Percentiles rank a stretch among this genome's conserved stretches.
Conservation (phyloP, 2,113 vertebrate genomes). For the Aphyosemion australe region DNA sequence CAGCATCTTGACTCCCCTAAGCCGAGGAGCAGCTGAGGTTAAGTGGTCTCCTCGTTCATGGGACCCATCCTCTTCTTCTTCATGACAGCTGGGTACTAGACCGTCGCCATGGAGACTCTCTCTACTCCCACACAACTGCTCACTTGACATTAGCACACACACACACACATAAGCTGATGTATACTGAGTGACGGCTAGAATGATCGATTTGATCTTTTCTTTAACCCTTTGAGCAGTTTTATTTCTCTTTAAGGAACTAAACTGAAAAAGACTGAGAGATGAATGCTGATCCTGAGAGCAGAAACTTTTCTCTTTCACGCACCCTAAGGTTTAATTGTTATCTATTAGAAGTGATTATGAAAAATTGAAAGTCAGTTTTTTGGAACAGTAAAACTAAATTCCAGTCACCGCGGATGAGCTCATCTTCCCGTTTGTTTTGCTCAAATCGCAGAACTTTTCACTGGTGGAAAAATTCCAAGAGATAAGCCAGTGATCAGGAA, state of each 20-base stretch:
- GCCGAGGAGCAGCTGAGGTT: constrained; percentile 82
- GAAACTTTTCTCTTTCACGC: constrained; percentile 66
- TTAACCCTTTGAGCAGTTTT: constrained; percentile 5
- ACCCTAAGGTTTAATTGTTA: constrained; percentile 77
- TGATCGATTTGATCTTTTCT: not conserved
- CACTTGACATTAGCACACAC: constrained; percentile 28
- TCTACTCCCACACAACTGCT: constrained; percentile 64
- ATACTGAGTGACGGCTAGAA: no score
- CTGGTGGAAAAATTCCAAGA: constrained; percentile 80
- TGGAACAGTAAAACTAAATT: constrained; percentile 80
- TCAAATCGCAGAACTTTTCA: constrained; percentile 74
- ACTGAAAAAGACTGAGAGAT: constrained; percentile 21
- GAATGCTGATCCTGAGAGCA: constrained; percentile 36
- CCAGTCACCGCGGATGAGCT: constrained; percentile 71
- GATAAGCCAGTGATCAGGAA: constrained; percentile 85
- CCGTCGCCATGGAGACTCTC: constrained; percentile 76
- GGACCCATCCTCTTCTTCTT: constrained; percentile 79
- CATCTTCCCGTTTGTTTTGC: constrained; percentile 76
- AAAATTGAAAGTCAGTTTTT: constrained; percentile 78
- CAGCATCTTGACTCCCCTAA: constrained; percentile 83
- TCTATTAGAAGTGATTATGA: constrained; percentile 74
- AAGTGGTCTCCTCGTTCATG: constrained; percentile 80
- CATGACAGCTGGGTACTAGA: constrained; percentile 74
- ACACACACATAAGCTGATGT: no score
- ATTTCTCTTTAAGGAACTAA: not conserved